phyloP scores from a whole-genome alignment of 2,113 vertebrate species.

The Rafetus swinhoei region DNA sequence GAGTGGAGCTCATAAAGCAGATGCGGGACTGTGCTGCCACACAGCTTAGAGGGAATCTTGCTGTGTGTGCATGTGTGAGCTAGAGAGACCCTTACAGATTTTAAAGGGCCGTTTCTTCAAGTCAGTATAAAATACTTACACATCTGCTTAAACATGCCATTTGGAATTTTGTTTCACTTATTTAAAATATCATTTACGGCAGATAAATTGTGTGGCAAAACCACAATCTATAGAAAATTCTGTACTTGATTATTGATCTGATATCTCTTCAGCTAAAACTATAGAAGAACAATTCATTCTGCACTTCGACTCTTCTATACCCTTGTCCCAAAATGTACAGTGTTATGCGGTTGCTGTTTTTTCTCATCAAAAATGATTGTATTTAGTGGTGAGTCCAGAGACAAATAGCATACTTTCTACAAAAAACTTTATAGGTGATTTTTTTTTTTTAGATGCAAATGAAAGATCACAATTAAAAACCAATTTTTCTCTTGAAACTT shows the following conservation, averaged over 20 bases:
- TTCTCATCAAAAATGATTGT: neutral
- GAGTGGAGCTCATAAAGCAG: too few species aligned
- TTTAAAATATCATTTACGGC: neutral
- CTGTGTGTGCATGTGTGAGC: too few species aligned
- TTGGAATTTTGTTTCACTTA: neutral
- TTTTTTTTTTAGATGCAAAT: neutral
- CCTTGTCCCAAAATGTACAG: neutral
- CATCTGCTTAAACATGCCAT: neutral
- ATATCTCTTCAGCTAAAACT: neutral
- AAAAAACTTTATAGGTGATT: neutral
- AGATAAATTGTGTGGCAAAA: neutral
- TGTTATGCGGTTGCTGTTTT: neutral
- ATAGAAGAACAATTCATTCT: neutral
- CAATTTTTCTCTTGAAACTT: neutral
- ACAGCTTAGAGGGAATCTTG: too few species aligned
- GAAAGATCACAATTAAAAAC: neutral
- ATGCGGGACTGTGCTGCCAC: too few species aligned
- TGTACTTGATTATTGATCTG: neutral
- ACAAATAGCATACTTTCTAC: neutral
- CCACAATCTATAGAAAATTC: neutral
- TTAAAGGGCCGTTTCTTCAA: neutral
- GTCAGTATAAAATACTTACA: neutral
- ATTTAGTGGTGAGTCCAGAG: neutral
- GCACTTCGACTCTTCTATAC: accelerated
- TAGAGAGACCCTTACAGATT: neutral